Evolutionary conservation across 1,140 invertebrate genomes (phyloP).

Genomic region (Paralvinella palmiformis): DNA sequence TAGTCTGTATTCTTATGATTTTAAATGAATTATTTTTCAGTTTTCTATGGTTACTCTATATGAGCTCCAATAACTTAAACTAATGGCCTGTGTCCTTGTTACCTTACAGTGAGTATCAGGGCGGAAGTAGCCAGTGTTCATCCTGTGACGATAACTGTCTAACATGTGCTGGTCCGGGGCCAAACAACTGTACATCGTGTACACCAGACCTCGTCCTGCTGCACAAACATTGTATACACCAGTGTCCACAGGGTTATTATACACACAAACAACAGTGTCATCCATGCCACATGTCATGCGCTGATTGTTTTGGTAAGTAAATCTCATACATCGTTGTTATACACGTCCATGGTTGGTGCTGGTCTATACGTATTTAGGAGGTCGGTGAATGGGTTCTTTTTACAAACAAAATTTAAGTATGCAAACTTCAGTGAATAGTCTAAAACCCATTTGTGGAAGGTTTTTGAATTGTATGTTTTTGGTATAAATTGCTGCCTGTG

Average conservation of each 20-base stretch:
- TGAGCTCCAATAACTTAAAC: too few species aligned
- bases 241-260: constrained; percentile 4
- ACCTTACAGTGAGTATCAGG: too few species aligned
- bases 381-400: background rate
- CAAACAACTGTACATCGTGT: constrained; percentile 2
- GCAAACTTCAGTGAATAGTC: too few species aligned
- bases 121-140: constrained; percentile 6
- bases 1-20: too few species aligned
- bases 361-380: background rate
- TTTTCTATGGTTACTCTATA: too few species aligned
- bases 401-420: too few species aligned
- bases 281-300: constrained; percentile 12
- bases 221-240: background rate
- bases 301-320: background rate
- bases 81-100: too few species aligned
- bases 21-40: too few species aligned
- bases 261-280: constrained; percentile 1
- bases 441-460: too few species aligned
- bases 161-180: background rate
- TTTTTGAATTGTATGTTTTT: too few species aligned
- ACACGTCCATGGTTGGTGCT: background rate
- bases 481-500: too few species aligned
- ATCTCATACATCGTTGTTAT: background rate
- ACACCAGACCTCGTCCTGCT: background rate
- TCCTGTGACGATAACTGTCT: background rate